Percentiles rank a stretch among this genome's conserved stretches.
Conservation (phyloP, 2,113 vertebrate species). For the Halichoerus grypus region DNA sequence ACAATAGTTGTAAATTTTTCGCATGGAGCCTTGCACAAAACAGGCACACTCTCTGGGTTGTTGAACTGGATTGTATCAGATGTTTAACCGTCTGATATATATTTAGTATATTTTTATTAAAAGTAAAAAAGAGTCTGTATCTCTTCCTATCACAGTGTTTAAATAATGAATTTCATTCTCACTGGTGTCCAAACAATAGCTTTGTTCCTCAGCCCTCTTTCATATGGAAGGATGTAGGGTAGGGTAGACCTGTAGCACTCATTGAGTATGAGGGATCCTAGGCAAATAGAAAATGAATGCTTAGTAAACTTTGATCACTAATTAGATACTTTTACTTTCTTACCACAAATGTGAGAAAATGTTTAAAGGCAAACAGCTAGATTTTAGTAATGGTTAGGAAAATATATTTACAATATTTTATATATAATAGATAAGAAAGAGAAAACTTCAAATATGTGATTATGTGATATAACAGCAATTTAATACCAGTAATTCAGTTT, state of each 20-base stretch:
- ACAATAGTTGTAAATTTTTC: neutral
- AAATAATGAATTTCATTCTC: neutral
- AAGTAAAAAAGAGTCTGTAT: neutral
- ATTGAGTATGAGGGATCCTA: too few relatives aligned
- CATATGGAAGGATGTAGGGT: neutral
- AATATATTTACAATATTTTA: neutral
- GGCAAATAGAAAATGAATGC: neutral
- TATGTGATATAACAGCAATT: neutral
- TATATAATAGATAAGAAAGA: neutral
- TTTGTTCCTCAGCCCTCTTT: neutral
- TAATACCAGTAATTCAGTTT: neutral
- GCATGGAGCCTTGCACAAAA: neutral
- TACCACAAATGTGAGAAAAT: neutral
- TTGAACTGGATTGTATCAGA: neutral
- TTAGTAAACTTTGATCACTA: neutral
- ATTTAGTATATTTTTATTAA: neutral
- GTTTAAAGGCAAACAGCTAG: neutral
- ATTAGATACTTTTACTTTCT: neutral
- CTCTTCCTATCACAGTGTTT: neutral
- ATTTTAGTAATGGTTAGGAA: neutral
- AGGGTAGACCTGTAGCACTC: fast-evolving
- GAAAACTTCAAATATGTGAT: neutral
- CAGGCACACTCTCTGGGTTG: neutral
- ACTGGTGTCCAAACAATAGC: neutral
- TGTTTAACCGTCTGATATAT: neutral